Percentiles rank a stretch among this genome's conserved stretches.
Conservation (phyloP, 2,888 invertebrate species). For the Chrysolina haemoptera region DNA sequence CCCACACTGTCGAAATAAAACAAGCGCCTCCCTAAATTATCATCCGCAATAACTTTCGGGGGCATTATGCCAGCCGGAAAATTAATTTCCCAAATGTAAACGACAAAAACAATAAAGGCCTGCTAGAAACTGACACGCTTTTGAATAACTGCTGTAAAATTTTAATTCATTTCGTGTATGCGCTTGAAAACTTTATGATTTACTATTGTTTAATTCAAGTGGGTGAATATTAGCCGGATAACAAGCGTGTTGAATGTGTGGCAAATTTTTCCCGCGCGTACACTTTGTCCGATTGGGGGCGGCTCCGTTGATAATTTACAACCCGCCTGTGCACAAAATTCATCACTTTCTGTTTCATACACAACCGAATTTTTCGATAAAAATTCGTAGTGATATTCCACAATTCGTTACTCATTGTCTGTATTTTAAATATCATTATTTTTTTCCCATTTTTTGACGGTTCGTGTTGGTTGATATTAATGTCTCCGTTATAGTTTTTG, state of each 20-base stretch:
- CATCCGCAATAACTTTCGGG: constrained; percentile 20
- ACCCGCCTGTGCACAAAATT: background rate
- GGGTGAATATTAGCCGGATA: constrained; percentile 56
- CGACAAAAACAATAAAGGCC: constrained; percentile 61
- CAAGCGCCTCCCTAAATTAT: constrained; percentile 15
- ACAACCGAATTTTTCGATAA: background rate
- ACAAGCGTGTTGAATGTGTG: constrained; percentile 57
- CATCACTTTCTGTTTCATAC: constrained; percentile 1
- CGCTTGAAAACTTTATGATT: constrained; percentile 65
- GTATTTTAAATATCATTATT: too few relatives aligned
- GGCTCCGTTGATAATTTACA: background rate
- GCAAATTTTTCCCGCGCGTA: constrained; percentile 57
- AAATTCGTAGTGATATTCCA: background rate
- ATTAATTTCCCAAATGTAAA: constrained; percentile 63
- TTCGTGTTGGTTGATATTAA: too few relatives aligned
- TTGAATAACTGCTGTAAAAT: constrained; percentile 65
- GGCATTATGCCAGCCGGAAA: constrained; percentile 39
- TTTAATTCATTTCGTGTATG: constrained; percentile 68
- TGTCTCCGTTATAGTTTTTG: too few relatives aligned
- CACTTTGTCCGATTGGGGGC: background rate
- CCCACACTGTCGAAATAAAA: constrained; percentile 21
- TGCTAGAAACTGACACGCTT: constrained; percentile 57
- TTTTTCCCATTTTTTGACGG: too few relatives aligned
- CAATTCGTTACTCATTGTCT: too few relatives aligned
- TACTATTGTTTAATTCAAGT: constrained; percentile 64